Percentiles rank a stretch among this genome's conserved stretches.
phyloP scores from a whole-genome alignment of 1,140 invertebrate genomes.

The Drosophila repletoides region DNA sequence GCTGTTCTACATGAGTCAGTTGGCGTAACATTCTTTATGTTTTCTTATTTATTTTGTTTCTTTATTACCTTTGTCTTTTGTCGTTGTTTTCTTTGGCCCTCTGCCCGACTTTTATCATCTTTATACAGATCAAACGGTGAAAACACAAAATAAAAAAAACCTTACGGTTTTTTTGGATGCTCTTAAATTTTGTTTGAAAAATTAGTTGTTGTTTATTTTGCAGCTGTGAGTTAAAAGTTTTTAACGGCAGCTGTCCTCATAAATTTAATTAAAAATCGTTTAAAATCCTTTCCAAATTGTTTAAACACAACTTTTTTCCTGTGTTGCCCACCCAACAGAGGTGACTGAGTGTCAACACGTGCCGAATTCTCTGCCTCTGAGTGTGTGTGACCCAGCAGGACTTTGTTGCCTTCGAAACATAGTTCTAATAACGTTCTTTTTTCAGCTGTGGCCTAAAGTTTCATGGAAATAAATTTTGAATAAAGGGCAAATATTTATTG shows the following conservation, averaged over 20 bases:
- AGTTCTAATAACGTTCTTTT: too few relatives aligned
- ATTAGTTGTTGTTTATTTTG: conserved; percentile 31
- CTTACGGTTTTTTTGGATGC: conserved; percentile 44
- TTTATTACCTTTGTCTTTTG: conserved; percentile 24
- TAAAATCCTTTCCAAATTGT: conserved; percentile 65
- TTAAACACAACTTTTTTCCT: conserved; percentile 34
- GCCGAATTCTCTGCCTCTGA: conserved; percentile 44
- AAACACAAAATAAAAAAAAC: conserved; percentile 50
- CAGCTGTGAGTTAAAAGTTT: conserved; percentile 45
- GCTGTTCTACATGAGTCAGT: conserved; percentile 55
- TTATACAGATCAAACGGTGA: conserved; percentile 63
- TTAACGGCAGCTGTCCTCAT: conserved; percentile 59
- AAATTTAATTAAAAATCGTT: conserved; percentile 80
- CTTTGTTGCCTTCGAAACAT: too few relatives aligned
- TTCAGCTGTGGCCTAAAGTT: too few relatives aligned
- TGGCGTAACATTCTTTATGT: conserved; percentile 24
- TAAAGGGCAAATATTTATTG: too few relatives aligned
- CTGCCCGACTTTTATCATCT: conserved; percentile 60
- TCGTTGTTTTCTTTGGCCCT: conserved; percentile 24
- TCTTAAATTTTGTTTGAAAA: conserved; percentile 6
- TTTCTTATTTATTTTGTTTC: conserved; percentile 6
- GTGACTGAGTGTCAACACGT: conserved; percentile 76
- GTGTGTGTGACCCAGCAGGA: conserved; percentile 5
- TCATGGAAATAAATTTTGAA: too few relatives aligned
- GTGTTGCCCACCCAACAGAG: conserved; percentile 18